Evolutionary conservation across 2,888 invertebrate species (phyloP).

Genomic region (Anticlea derivata): DNA sequence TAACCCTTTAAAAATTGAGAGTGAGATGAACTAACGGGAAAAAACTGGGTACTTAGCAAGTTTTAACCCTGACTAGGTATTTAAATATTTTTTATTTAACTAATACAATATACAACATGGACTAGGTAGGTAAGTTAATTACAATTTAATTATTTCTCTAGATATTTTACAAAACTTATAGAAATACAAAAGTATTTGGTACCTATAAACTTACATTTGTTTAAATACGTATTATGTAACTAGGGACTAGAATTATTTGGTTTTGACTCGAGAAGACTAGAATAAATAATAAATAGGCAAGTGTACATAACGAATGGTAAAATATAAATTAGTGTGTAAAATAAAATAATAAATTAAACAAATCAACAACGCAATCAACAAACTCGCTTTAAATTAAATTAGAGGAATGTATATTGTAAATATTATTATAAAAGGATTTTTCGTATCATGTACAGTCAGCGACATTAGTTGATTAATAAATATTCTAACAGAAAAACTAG

Average conservation of each 20-base stretch:
- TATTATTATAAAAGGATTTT: conserved; percentile 7
- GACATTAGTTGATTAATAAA: background rate
- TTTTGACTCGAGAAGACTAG: conserved; percentile 56
- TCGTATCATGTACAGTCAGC: conserved; percentile 2
- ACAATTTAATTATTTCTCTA: conserved; percentile 32
- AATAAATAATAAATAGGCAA: conserved; percentile 46
- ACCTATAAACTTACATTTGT: conserved; percentile 11
- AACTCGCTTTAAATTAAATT: conserved; percentile 41
- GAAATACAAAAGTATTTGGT: conserved; percentile 34
- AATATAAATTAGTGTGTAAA: conserved; percentile 14
- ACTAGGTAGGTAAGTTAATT: conserved; percentile 41
- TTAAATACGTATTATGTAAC: conserved; percentile 1
- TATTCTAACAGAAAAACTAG: background rate
- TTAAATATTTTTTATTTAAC: conserved; percentile 41
- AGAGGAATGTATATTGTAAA: conserved; percentile 56
- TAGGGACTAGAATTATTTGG: conserved; percentile 51
- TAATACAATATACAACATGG: conserved; percentile 51
- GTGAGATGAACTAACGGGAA: background rate
- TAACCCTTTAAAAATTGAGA: background rate
- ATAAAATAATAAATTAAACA: conserved; percentile 49
- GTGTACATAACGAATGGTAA: conserved; percentile 47
- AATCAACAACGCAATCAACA: conserved; percentile 49
- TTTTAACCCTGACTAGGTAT: conserved; percentile 54
- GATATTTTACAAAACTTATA: conserved; percentile 54
- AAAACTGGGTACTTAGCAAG: conserved; percentile 21